Evolutionary conservation across 2,797 vertebrate genomes (phyloP).

Genomic region (Saxicola maurus): DNA sequence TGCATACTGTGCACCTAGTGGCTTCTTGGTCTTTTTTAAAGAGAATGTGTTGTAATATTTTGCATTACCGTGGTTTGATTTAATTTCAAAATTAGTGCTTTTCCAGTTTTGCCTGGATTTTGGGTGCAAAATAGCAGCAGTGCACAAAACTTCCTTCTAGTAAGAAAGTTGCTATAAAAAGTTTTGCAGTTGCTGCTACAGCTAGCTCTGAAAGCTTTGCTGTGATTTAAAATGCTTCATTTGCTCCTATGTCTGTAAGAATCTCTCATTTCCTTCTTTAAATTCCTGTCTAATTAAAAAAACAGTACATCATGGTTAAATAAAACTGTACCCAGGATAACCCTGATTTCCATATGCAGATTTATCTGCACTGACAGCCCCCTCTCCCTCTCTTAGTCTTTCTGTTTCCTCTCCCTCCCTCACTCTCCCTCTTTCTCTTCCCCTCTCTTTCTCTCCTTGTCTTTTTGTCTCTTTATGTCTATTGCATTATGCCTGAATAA

Average conservation of each 20-base stretch:
- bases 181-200: slow-evolving; percentile 28
- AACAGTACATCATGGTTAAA: slow-evolving; percentile 80
- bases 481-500: slow-evolving; percentile 82
- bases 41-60: neutral
- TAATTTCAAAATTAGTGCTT: neutral
- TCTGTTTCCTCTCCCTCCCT: slow-evolving; percentile 56
- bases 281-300: slow-evolving; percentile 77
- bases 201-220: slow-evolving; percentile 37
- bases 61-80: neutral
- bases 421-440: slow-evolving; percentile 48
- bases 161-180: slow-evolving; percentile 45
- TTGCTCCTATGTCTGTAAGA: slow-evolving; percentile 56
- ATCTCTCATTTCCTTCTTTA: slow-evolving; percentile 65
- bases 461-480: slow-evolving; percentile 71
- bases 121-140: neutral
- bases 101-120: neutral
- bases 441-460: slow-evolving; percentile 65
- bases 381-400: slow-evolving; percentile 65
- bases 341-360: slow-evolving; percentile 98
- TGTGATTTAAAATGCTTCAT: slow-evolving; percentile 46
- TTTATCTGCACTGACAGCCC: slow-evolving; percentile 87
- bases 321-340: slow-evolving; percentile 86
- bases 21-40: neutral
- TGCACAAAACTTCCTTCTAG: neutral
- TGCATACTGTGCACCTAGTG: too few species aligned